These are phyloP conservation scores for Schizaphis graminum DNA, from an alignment of 2,888 invertebrate genomes.

Conservation along the genomic window DNA sequence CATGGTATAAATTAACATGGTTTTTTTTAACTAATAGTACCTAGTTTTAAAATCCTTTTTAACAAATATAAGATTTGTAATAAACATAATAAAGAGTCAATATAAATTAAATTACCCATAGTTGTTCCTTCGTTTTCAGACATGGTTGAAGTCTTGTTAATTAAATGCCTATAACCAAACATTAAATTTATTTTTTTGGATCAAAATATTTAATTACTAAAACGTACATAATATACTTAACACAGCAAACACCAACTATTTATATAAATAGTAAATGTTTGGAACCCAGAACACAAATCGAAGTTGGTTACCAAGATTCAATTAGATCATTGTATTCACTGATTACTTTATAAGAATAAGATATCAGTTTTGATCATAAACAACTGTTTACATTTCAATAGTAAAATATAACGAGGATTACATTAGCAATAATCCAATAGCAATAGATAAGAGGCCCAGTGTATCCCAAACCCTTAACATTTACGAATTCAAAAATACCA, in stretches of 20 bases:
- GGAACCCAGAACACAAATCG: neutral
- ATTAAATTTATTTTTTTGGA: neutral
- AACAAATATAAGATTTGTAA: neutral
- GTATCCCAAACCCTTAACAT: too few relatives aligned
- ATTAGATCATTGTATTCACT: neutral
- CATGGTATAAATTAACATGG: neutral
- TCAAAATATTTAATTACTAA: neutral
- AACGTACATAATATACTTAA: conserved; percentile 29
- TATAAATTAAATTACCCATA: conserved; percentile 45
- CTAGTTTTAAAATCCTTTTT: neutral
- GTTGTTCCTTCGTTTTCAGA: conserved; percentile 59
- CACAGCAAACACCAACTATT: neutral
- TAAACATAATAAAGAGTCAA: neutral
- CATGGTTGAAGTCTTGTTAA: conserved; percentile 48
- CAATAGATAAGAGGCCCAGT: too few relatives aligned
- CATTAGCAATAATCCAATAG: neutral
- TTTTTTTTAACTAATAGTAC: neutral
- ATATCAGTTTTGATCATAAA: conserved; percentile 24
- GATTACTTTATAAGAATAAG: conserved; percentile 43
- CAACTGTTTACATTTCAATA: neutral
- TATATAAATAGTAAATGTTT: neutral
- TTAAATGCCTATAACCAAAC: conserved; percentile 54
- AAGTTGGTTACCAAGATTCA: neutral
- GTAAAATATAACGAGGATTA: neutral
- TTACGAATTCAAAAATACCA: too few relatives aligned